Evolutionary conservation across 1,140 invertebrate genomes (phyloP).

Genomic region (Contarinia nasturtii): DNA sequence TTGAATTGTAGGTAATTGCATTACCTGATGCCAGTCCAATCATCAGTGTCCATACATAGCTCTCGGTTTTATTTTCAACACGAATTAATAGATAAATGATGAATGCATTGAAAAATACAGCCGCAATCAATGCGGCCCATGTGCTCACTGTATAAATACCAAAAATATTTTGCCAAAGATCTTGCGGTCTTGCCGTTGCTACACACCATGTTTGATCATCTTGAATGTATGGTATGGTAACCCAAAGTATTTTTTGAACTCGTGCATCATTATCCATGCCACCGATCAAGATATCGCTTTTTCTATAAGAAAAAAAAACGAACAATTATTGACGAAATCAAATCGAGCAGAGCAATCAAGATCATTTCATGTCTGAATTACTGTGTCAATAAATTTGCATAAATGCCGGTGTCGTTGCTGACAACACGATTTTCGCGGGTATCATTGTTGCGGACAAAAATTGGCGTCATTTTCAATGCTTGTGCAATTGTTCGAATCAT

Average conservation of each 20-base stretch:
- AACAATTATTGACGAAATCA: neutral
- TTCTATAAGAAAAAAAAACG: neutral
- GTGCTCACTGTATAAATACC: neutral
- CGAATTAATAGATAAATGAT: neutral
- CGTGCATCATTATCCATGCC: conserved; percentile 1
- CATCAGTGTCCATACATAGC: conserved; percentile 1
- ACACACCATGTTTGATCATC: conserved; percentile 5
- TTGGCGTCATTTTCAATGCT: neutral
- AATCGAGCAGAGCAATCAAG: neutral
- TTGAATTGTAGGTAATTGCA: too few relatives aligned
- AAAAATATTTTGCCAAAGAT: conserved; percentile 3
- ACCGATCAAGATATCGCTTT: conserved; percentile 1
- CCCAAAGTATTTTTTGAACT: neutral
- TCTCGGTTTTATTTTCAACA: neutral
- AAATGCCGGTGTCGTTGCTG: neutral
- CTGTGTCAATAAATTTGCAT: neutral
- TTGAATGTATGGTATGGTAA: conserved; percentile 4
- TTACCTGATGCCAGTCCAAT: neutral
- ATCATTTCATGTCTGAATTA: neutral
- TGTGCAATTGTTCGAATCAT: conserved; percentile 1
- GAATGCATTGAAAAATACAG: neutral
- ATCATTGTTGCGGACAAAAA: neutral
- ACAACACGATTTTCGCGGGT: neutral
- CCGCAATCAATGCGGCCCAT: neutral
- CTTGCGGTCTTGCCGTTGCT: neutral